phyloP scores from a whole-genome alignment of 2,113 vertebrate genomes.

The Pedionomus torquatus region DNA sequence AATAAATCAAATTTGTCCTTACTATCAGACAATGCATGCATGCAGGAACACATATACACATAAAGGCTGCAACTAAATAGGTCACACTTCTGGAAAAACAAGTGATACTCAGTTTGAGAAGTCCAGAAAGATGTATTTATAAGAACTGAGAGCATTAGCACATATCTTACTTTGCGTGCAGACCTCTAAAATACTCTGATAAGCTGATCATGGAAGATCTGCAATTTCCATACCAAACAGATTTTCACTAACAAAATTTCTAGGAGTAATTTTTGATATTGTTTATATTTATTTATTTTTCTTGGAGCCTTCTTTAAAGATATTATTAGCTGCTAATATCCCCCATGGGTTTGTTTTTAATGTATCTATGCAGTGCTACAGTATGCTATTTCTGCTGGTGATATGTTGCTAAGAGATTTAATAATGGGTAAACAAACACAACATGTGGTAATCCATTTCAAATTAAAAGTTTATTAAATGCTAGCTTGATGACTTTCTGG shows the following conservation, averaged over 20 bases:
- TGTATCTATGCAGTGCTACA: slow-evolving; percentile 73
- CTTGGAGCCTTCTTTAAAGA: slow-evolving; percentile 65
- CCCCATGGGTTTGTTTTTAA: slow-evolving; percentile 79
- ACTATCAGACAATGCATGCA: too few relatives aligned
- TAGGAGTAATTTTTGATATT: slow-evolving; percentile 47
- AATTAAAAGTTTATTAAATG: slow-evolving; percentile 89
- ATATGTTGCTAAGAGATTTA: slow-evolving; percentile 84
- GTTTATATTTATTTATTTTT: slow-evolving; percentile 75
- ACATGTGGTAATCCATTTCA: slow-evolving; percentile 86
- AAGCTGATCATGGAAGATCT: not conserved
- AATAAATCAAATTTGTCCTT: not conserved
- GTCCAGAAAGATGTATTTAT: not conserved
- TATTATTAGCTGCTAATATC: slow-evolving; percentile 79
- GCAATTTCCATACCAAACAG: not conserved
- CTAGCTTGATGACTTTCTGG: slow-evolving; percentile 83
- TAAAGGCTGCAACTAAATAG: not conserved
- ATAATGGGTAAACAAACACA: slow-evolving; percentile 86
- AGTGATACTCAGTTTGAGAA: not conserved
- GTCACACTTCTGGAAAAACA: not conserved
- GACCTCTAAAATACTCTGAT: not conserved
- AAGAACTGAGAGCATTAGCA: not conserved
- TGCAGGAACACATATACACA: fast-evolving
- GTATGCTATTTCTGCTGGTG: slow-evolving; percentile 76
- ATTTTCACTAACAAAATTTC: slow-evolving; percentile 28
- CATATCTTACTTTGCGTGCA: not conserved